A percentile compares a stretch with the other conserved stretches of the same genome.
phyloP scores from a whole-genome alignment of 2,888 invertebrate species.

The Apeira syringaria region DNA sequence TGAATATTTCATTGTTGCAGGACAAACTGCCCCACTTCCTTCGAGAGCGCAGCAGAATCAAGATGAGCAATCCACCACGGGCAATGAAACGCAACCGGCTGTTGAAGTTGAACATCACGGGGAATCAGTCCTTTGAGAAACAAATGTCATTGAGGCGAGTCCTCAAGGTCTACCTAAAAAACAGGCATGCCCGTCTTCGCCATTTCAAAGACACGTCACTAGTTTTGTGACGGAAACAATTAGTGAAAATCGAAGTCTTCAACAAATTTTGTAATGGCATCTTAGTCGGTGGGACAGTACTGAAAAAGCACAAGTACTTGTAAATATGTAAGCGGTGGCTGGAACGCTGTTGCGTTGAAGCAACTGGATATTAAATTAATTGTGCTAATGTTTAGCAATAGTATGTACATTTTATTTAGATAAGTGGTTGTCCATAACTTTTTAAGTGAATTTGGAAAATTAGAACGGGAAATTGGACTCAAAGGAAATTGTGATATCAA shows the following conservation, averaged over 20 bases:
- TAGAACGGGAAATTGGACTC: slow-evolving; percentile 9
- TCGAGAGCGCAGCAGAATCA: slow-evolving; percentile 58
- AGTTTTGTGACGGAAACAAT: neutral
- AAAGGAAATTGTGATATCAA: slow-evolving; percentile 20
- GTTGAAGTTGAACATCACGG: slow-evolving; percentile 63
- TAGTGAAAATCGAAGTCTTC: neutral
- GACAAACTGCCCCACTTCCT: slow-evolving; percentile 76
- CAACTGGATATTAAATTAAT: slow-evolving; percentile 14
- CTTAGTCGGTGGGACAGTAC: neutral
- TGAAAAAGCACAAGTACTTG: slow-evolving; percentile 10
- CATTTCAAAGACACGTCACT: neutral
- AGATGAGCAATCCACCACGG: slow-evolving; percentile 54
- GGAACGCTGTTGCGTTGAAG: slow-evolving; percentile 8
- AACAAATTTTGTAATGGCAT: too few species aligned
- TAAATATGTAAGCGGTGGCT: slow-evolving; percentile 20
- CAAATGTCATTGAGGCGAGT: slow-evolving; percentile 1
- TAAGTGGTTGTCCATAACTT: slow-evolving; percentile 18
- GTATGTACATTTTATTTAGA: slow-evolving; percentile 13
- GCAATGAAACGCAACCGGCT: slow-evolving; percentile 44
- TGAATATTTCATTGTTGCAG: too few species aligned
- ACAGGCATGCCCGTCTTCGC: neutral
- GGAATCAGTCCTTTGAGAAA: slow-evolving; percentile 65
- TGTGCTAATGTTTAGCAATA: slow-evolving; percentile 30
- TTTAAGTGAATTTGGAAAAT: slow-evolving; percentile 17
- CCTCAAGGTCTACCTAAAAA: slow-evolving; percentile 1